Evolutionary conservation across 2,113 vertebrate species (phyloP), one percentile per base, ranked within the genome.

Genomic region (Ictalurus furcatus): DNA sequence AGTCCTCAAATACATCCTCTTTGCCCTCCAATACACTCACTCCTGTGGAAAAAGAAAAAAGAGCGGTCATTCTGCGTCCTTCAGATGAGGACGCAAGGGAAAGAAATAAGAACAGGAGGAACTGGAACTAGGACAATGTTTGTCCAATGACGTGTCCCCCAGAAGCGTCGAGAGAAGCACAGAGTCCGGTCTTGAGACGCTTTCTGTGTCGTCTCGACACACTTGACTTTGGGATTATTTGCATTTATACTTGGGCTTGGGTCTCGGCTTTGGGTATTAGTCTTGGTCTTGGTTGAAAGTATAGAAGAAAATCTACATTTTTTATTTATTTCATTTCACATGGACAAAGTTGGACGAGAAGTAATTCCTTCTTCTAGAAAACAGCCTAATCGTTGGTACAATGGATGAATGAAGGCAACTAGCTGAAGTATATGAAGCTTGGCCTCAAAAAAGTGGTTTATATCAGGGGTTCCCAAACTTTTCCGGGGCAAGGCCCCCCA

Each of bases 21-120:
- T 98, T 97, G n/a, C 90, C 96, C 91, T 98, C 97, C 89, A 98
- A 90, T 90, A 97, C 92, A 92, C 97, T 98, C 94, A 98, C 96
- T 6, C 97, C 97, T 98, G 91, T 82, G 25, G 74, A 83, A 52
- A 86, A 78, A 25, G 48, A 13, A 52, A 14, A 17, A 73, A 19
- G 0, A 28, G 23, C 52, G 0, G 8, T 81, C 6, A 34, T 12
- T 37, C 17, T 12, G 48, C 12, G 40, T 73, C 17, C 19, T 74
- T 74, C 21, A 23, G 40, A 37, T 17, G 4, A 69, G 13, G 2
- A 54, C 56, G 48, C 8, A 17, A 14, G 25, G 63, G n/a, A 67
- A 13, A 28, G 14, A 28, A 84, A 73, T 37, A 9, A 40, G 23
- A 19, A 61, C 9, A 14, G 6, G 17, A 25, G 9, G 37, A 25